These are phyloP conservation scores for Amphiprion clarkii DNA, from an alignment of 2,797 vertebrate genomes.

Conservation along the genomic window DNA sequence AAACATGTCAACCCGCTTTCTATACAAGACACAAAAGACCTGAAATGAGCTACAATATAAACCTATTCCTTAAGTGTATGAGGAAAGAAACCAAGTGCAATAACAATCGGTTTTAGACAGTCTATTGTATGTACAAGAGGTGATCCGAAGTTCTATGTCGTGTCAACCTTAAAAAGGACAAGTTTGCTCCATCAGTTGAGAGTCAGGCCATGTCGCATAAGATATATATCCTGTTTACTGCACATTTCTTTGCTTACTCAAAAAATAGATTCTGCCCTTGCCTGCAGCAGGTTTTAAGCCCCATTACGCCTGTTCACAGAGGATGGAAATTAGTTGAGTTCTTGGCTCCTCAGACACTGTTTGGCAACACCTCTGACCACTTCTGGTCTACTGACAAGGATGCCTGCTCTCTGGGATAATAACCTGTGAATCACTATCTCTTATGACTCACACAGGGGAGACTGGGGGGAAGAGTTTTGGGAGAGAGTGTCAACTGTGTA, in stretches of 20 bases:
- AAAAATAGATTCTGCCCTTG: constrained; percentile 30
- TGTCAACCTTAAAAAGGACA: constrained; percentile 3
- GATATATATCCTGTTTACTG: constrained; percentile 21
- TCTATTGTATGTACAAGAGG: too few relatives aligned
- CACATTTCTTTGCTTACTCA: constrained; percentile 32
- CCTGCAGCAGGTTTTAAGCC: constrained; percentile 22
- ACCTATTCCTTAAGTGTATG: too few relatives aligned
- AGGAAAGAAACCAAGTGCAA: too few relatives aligned
- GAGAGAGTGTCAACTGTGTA: constrained; percentile 38
- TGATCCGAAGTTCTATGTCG: neutral
- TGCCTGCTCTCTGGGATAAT: constrained; percentile 51
- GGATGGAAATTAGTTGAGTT: constrained; percentile 48
- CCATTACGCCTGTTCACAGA: constrained; percentile 49
- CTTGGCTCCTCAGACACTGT: constrained; percentile 43
- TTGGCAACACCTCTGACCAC: constrained; percentile 50
- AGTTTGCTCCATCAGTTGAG: constrained; percentile 5
- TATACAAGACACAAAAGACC: too few relatives aligned
- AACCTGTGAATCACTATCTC: constrained; percentile 50
- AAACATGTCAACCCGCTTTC: too few relatives aligned
- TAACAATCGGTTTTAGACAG: too few relatives aligned
- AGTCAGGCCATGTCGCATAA: neutral
- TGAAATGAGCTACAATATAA: too few relatives aligned
- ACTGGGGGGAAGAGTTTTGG: constrained; percentile 1
- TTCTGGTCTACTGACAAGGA: constrained; percentile 46
- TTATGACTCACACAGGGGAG: constrained; percentile 35